A percentile compares a stretch with the other conserved stretches of the same genome.
phyloP scores from a whole-genome alignment of 2,113 vertebrate genomes.

The Syngnathoides biaculeatus region DNA sequence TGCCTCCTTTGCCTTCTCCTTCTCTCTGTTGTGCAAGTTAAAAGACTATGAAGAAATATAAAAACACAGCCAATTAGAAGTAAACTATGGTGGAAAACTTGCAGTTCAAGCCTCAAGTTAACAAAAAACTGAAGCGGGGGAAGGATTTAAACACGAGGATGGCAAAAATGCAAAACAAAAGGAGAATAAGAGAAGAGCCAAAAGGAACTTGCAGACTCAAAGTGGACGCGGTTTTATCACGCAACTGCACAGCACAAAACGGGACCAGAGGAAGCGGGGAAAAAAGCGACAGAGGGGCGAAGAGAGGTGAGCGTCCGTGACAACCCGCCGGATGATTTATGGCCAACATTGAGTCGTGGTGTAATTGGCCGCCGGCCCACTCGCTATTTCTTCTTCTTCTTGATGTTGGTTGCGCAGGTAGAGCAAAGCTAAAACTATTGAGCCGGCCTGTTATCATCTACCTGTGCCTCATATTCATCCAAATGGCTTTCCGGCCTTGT shows the following conservation, averaged over 20 bases:
- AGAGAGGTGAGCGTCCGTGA: constrained; percentile 37
- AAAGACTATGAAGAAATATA: neutral
- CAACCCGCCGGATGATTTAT: constrained; percentile 69
- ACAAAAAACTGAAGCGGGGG: constrained; percentile 2
- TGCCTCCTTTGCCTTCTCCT: constrained; percentile 8
- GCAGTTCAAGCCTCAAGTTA: neutral
- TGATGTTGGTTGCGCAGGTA: constrained; percentile 13
- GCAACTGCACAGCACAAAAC: constrained; percentile 29
- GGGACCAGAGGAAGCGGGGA: constrained; percentile 36
- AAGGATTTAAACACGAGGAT: constrained; percentile 13
- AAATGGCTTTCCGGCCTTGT: neutral
- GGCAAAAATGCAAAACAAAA: neutral
- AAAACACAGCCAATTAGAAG: neutral
- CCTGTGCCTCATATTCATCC: neutral
- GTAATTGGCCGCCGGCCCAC: constrained; percentile 63
- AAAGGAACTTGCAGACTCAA: neutral
- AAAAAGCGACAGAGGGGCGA: constrained; percentile 13
- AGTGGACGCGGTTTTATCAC: constrained; percentile 20
- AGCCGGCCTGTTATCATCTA: neutral
- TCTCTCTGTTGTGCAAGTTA: neutral
- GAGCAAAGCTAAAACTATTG: neutral
- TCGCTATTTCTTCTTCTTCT: neutral
- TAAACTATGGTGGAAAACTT: neutral
- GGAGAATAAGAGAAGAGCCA: constrained; percentile 15
- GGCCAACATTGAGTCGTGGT: constrained; percentile 51